Evolutionary conservation across 2,113 vertebrate species (phyloP), one percentile per base, ranked within the genome.

Genomic region (Microcebus ravelobensis): DNA sequence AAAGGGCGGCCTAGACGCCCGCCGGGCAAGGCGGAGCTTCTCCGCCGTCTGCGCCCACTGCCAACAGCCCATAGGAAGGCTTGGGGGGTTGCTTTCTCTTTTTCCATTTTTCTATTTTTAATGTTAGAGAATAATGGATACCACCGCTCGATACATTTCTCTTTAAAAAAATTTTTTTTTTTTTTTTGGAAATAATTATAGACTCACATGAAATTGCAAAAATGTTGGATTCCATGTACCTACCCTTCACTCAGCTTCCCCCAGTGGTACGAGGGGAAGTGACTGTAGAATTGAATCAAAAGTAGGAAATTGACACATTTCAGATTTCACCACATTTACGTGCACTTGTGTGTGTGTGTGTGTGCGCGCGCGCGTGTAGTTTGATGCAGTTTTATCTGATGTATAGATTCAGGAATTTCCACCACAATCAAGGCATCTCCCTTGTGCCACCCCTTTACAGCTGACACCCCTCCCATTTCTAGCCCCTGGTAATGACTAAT

Each of bases 171-270:
- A 52, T 5, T 52, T 55, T 18, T 68, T 67, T 67, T 55, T 18
- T 57, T 20, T 68, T 65, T 67, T 87, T 93, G 21, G 48, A 88
- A 80, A 90, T 79, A 74, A 81, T 34, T 57, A 42, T 23, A 77
- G 76, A 81, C 12, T 57, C 50, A 39, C 48, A 82, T 17, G 39
- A 68, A 42, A 1, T 27, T 21, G 61, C 48, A 84, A 34, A 97
- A 52, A n/a, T 67, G 20, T 6, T 23, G 18, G n/a, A 14, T 59
- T 20, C 25, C 20, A 1, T 12, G 21, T 42, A 6, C 23, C 27
- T 42, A 6, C 23, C 27, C 34, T 84, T 50, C 15, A 11, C 36
- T 20, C 42, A 80, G 61, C 63, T 80, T 65, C 45, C 34, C 9
- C 14, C 20, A 21, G 4, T 45, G 14, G 18, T 65, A 29, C 68